Percentiles rank a stretch among this genome's conserved stretches.
These are phyloP conservation scores for Galaxea fascicularis DNA, from an alignment of 92 coral and sea anemone genomes.

Conservation along the genomic window DNA sequence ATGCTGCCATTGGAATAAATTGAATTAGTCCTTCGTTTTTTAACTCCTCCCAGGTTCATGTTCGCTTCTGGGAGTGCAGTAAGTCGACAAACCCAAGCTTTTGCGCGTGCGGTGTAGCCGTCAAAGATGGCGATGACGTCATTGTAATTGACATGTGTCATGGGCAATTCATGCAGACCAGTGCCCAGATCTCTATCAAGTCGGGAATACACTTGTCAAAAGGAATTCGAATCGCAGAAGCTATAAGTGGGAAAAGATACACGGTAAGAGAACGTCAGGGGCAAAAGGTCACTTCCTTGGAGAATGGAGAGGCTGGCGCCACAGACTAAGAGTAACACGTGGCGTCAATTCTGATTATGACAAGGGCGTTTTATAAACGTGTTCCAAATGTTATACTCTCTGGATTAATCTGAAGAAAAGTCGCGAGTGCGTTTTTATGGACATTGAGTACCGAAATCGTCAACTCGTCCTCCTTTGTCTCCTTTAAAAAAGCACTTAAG, in stretches of 20 bases:
- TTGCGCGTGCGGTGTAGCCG: conserved; percentile 90
- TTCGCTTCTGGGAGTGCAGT: conserved; percentile 81
- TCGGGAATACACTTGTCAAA: conserved; percentile 76
- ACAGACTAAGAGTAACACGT: too few species aligned
- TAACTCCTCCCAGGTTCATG: conserved; percentile 68
- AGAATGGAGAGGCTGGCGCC: too few species aligned
- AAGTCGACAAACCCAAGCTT: conserved; percentile 53
- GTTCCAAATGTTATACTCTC: too few species aligned
- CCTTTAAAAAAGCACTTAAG: too few species aligned
- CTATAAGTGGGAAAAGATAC: conserved; percentile 78
- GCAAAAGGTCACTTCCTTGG: too few species aligned
- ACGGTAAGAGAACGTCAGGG: conserved; percentile 67
- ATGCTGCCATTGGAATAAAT: neutral
- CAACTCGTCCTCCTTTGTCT: too few species aligned
- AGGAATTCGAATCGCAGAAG: conserved; percentile 79
- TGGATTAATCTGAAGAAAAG: too few species aligned
- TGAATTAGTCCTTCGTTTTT: neutral
- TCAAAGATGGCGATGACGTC: conserved; percentile 83
- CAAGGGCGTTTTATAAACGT: too few species aligned
- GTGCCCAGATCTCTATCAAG: conserved; percentile 75
- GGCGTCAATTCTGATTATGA: too few species aligned
- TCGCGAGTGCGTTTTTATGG: too few species aligned
- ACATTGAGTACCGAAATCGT: too few species aligned
- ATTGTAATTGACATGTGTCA: conserved; percentile 91
- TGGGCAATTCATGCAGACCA: conserved; percentile 78